A percentile compares a stretch with the other conserved stretches of the same genome.
Evolutionary conservation across 2,797 vertebrate species (phyloP).

Genomic region (Xenopus petersii): DNA sequence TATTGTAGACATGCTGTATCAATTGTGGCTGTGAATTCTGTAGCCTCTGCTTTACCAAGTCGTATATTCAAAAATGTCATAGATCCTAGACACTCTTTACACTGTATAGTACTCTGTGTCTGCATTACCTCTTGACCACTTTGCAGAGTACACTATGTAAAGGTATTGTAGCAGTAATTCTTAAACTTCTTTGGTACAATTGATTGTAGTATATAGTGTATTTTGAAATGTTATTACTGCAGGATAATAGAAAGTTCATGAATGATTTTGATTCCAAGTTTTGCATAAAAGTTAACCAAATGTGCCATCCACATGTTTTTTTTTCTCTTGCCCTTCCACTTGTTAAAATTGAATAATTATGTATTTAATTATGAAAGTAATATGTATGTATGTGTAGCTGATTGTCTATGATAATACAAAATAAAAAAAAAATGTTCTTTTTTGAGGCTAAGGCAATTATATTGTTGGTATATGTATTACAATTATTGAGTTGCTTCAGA

Average conservation of each 20-base stretch:
- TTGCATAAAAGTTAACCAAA: conserved; percentile 75
- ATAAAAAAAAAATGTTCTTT: conserved; percentile 68
- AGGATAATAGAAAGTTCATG: conserved; percentile 50
- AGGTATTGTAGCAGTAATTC: conserved; percentile 65
- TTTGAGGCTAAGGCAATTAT: conserved; percentile 39
- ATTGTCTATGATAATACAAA: conserved; percentile 81
- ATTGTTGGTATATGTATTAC: no score
- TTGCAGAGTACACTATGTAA: conserved; percentile 63
- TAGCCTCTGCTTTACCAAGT: conserved; percentile 63
- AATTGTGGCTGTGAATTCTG: conserved; percentile 62
- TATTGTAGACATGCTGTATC: conserved; percentile 52
- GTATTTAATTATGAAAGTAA: conserved; percentile 79
- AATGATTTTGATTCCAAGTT: conserved; percentile 68
- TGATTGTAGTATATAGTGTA: conserved; percentile 62
- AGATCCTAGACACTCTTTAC: conserved; percentile 61
- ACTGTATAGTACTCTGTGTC: conserved; percentile 62
- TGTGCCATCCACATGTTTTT: conserved; percentile 74
- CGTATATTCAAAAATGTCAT: conserved; percentile 57
- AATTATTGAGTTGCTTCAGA: no score
- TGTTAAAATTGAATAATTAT: conserved; percentile 74
- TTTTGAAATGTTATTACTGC: conserved; percentile 70
- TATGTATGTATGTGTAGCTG: conserved; percentile 56
- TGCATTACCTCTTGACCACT: conserved; percentile 63
- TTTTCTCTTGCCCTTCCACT: conserved; percentile 60
- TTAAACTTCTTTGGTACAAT: conserved; percentile 63